A percentile compares a stretch with the other conserved stretches of the same genome.
phyloP scores from a whole-genome alignment of 2,797 vertebrate genomes.

The Parauchenoglanis ngamensis region DNA sequence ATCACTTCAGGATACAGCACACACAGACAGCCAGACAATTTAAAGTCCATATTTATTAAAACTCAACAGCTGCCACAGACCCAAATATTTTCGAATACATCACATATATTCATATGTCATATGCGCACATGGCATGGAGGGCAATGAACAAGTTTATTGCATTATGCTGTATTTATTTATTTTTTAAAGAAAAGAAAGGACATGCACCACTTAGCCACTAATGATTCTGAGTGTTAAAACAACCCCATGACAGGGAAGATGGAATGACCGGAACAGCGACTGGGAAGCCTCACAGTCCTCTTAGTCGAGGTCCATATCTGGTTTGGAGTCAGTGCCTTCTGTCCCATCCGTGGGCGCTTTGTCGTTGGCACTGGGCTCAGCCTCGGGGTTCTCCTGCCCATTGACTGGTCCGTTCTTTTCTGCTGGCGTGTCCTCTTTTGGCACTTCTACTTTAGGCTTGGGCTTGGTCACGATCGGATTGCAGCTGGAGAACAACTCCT shows the following conservation, averaged over 20 bases:
- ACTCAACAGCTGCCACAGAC: conserved; percentile 78
- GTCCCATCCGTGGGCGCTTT: conserved; percentile 68
- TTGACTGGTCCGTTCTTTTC: conserved; percentile 93
- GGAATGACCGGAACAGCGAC: conserved; percentile 48
- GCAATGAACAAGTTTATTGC: conserved; percentile 79
- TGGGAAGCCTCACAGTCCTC: conserved; percentile 43
- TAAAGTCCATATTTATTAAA: conserved; percentile 73
- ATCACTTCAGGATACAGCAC: not conserved
- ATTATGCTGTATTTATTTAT: conserved; percentile 74
- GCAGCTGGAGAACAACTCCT: conserved; percentile 78
- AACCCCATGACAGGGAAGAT: conserved; percentile 36
- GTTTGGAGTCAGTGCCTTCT: conserved; percentile 83
- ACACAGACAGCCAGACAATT: conserved; percentile 1
- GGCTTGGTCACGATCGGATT: conserved; percentile 90
- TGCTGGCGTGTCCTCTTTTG: conserved; percentile 86
- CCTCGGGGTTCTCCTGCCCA: conserved; percentile 74
- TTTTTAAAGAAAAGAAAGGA: conserved; percentile 70
- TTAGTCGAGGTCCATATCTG: conserved; percentile 98
- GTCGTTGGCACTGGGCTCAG: conserved; percentile 65
- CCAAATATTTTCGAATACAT: conserved; percentile 77
- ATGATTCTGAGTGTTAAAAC: conserved; percentile 41
- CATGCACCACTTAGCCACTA: conserved; percentile 75
- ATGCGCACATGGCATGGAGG: conserved; percentile 76
- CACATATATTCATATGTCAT: conserved; percentile 79
- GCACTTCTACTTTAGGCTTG: conserved; percentile 93